A percentile compares a stretch with the other conserved stretches of the same genome.
These are phyloP conservation scores for Scelioninae gen. 2 DNA, from an alignment of 2,888 invertebrate genomes.

Conservation along the genomic window DNA sequence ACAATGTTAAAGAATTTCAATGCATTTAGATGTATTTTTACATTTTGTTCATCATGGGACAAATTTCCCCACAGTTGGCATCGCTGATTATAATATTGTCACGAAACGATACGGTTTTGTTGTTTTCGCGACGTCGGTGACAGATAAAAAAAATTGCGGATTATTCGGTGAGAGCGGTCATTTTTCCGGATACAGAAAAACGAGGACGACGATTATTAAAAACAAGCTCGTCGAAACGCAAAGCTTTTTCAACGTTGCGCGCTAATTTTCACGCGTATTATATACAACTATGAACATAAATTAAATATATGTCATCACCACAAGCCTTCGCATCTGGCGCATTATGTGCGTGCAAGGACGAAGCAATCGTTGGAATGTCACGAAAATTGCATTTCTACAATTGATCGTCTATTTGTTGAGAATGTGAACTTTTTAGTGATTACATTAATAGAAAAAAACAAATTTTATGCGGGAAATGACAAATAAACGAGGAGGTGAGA, in stretches of 20 bases:
- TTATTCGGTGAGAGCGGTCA: neutral
- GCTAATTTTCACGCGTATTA: slow-evolving; percentile 42
- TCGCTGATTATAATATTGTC: slow-evolving; percentile 24
- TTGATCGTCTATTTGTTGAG: neutral
- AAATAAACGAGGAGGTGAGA: too few relatives aligned
- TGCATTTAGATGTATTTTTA: too few relatives aligned
- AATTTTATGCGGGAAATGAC: too few relatives aligned
- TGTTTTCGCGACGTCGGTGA: slow-evolving; percentile 14
- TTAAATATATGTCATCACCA: slow-evolving; percentile 52
- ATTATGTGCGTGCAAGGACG: slow-evolving; percentile 36
- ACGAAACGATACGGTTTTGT: slow-evolving; percentile 14
- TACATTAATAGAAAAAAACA: neutral
- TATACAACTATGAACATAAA: slow-evolving; percentile 30
- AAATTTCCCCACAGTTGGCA: neutral
- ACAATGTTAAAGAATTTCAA: too few relatives aligned
- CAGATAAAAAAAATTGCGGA: slow-evolving; percentile 1
- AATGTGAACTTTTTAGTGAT: slow-evolving; percentile 1
- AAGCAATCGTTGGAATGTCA: slow-evolving; percentile 12
- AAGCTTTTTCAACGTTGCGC: slow-evolving; percentile 24
- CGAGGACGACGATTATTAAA: neutral
- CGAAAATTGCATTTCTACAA: slow-evolving; percentile 4
- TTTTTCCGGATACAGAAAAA: neutral
- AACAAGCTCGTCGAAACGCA: neutral
- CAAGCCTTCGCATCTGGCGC: slow-evolving; percentile 44
- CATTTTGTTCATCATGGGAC: too few relatives aligned